Base-by-base conservation (phyloP, 2,888 invertebrate species). In the Dilophus febrilis region DNA sequence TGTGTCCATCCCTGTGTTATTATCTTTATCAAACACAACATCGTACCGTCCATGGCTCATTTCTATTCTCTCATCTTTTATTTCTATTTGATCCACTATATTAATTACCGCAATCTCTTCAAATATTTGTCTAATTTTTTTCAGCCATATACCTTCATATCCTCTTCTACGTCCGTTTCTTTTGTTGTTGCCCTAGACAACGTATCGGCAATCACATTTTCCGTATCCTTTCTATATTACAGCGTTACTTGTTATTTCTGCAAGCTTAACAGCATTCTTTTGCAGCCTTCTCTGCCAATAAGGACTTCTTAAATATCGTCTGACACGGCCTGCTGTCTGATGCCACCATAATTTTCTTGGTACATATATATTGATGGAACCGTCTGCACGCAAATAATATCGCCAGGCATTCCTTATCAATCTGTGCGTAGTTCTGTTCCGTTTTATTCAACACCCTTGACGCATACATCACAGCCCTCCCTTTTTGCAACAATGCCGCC, bases 391-490 rank as follows among this genome's bases (percentile, higher is more conserved):
- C 10, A 30, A 30, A 30, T n/a, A 30, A n/a, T 12, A 30, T 30
- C 13, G 30, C 30, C 7, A n/a, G n/a, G n/a, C n/a, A n/a, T n/a
- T n/a, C n/a, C n/a, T n/a, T n/a, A n/a, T n/a, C n/a, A n/a, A n/a
- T 27, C 27, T 27, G 27, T 27, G 27, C 27, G 11, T 27, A 27
- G 27, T 27, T 27, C 7, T 11, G 27, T 27, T 27, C 7, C 27
- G n/a, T n/a, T 11, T 7, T 8, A 27, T 7, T 27, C 27, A 27
- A 27, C 16, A 44, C 37, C 37, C 47, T 41, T 13, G 48, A 52
- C n/a, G 47, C 51, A 47, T 44, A 51, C 8, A 35, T 44, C n/a
- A 52, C 40, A 3, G 49, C 45, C 18, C 44, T 40, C 8, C 43
- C 45, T 12, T 51, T 27, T 38, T 49, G 50, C n/a, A 47, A 26